phyloP scores from a whole-genome alignment of 2,797 vertebrate species.

The Pyrocephalus nanus region DNA sequence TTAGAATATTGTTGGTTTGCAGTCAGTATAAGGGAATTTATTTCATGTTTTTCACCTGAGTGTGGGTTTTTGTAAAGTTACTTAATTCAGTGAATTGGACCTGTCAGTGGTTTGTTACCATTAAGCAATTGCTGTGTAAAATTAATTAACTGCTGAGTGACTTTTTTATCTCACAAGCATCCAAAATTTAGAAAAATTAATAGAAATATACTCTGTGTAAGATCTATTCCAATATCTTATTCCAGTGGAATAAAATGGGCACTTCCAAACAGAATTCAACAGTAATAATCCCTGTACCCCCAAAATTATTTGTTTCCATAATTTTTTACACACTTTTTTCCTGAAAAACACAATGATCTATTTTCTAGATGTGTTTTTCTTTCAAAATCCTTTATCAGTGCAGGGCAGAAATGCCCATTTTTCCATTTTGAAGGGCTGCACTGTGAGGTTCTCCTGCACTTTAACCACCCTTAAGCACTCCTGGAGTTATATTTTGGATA shows the following conservation, averaged over 20 bases:
- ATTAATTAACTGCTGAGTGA: neutral
- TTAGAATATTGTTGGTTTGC: neutral
- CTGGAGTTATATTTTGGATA: neutral
- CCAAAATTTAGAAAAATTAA: neutral
- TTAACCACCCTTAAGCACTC: neutral
- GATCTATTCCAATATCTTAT: too few relatives aligned
- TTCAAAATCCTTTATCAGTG: neutral
- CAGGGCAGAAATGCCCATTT: neutral
- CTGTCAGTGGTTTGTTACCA: neutral
- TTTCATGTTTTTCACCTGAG: neutral
- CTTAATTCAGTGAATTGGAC: neutral
- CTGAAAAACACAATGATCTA: fast-evolving
- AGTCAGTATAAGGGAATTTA: fast-evolving
- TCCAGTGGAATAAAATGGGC: too few relatives aligned
- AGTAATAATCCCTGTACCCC: neutral
- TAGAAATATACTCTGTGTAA: neutral
- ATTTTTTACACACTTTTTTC: fast-evolving
- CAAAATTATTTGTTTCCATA: neutral
- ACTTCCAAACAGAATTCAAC: neutral
- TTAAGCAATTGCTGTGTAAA: neutral
- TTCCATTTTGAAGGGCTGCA: neutral
- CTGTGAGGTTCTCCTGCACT: neutral
- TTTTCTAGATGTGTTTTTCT: neutral
- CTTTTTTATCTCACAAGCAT: neutral
- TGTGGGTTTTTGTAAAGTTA: neutral